Evolutionary conservation across 2,797 vertebrate genomes (phyloP).

Genomic region (Danio kyathit): DNA sequence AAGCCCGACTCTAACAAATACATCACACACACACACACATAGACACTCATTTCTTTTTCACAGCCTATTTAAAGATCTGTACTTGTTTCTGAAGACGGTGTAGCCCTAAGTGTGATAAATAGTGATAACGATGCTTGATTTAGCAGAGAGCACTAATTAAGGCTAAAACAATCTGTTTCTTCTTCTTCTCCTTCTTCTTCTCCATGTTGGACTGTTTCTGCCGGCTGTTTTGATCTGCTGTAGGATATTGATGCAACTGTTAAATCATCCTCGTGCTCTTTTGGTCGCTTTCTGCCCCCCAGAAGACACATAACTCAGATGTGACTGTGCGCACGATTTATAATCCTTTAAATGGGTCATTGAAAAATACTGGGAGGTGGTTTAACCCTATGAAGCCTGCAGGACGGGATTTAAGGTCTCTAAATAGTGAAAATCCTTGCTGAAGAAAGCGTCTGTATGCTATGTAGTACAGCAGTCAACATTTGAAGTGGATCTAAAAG

Average conservation of each 20-base stretch:
- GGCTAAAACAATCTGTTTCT: not conserved
- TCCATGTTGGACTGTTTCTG: not conserved
- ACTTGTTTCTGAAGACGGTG: not conserved
- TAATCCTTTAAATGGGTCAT: constrained; percentile 37
- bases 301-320: constrained; percentile 34
- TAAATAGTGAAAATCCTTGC: not conserved
- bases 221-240: constrained; percentile 17
- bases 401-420: not conserved
- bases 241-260: constrained; percentile 34
- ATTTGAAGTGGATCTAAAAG: too few species aligned
- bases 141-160: not conserved
- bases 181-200: not conserved
- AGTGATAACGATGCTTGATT: constrained; percentile 1
- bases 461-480: too few species aligned
- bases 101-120: constrained; percentile 13
- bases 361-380: not conserved
- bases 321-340: constrained; percentile 2
- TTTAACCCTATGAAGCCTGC: not conserved
- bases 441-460: not conserved
- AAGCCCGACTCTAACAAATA: constrained; percentile 12
- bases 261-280: constrained; percentile 24
- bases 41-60: not conserved
- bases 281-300: constrained; percentile 12
- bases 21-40: not conserved
- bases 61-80: not conserved